These are phyloP conservation scores for Drosophila lutescens DNA, from an alignment of 2,888 invertebrate genomes.

Conservation along the genomic window DNA sequence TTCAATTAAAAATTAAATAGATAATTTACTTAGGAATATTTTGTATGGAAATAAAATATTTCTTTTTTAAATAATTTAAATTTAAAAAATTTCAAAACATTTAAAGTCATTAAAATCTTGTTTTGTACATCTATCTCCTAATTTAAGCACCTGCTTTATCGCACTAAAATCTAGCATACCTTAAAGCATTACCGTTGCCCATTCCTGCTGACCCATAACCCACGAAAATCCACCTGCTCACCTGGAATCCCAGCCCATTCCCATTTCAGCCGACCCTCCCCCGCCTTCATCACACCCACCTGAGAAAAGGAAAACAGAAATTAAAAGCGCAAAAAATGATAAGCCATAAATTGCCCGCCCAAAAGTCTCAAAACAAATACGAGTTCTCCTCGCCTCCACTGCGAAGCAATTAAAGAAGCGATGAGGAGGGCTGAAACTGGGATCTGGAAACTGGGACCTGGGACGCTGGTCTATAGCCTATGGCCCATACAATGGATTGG, in stretches of 20 bases:
- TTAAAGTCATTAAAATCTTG: background rate
- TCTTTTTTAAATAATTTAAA: background rate
- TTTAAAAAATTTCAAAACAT: background rate
- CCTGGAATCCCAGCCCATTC: conserved; percentile 9
- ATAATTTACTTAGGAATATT: too few species aligned
- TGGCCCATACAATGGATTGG: conserved; percentile 4
- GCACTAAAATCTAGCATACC: background rate
- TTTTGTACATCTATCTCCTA: background rate
- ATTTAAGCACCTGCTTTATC: conserved; percentile 1
- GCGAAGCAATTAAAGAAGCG: conserved; percentile 60
- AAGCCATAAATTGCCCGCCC: conserved; percentile 52
- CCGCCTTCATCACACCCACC: conserved; percentile 30
- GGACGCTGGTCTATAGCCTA: conserved; percentile 12
- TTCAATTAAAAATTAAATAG: too few species aligned
- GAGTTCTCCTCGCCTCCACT: conserved; percentile 43
- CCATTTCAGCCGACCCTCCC: background rate
- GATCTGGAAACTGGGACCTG: conserved; percentile 5
- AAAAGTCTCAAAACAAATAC: conserved; percentile 53
- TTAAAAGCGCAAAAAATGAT: conserved; percentile 49
- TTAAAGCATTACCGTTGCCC: conserved; percentile 13
- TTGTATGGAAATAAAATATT: too few species aligned
- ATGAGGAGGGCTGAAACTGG: conserved; percentile 25
- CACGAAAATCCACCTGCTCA: conserved; percentile 27
- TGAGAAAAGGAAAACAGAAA: conserved; percentile 22
- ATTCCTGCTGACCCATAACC: conserved; percentile 34